Conservation (phyloP, 2,797 vertebrate genomes). For the Alauda arvensis region DNA sequence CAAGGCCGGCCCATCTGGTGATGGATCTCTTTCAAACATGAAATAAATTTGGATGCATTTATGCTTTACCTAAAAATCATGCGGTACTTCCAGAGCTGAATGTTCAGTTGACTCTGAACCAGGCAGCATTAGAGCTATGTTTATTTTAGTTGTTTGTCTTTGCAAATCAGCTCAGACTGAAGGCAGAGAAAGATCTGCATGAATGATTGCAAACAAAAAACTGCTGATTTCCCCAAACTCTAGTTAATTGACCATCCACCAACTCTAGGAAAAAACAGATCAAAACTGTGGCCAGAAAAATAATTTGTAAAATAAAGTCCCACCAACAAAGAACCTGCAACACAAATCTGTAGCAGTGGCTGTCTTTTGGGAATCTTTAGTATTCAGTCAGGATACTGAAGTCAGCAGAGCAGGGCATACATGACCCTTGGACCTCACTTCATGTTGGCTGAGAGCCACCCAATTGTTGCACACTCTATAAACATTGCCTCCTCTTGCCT, state of each 20-base stretch:
- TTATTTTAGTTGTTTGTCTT: constrained; percentile 53
- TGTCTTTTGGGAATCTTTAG: background rate
- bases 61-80: background rate
- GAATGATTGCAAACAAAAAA: constrained; percentile 51
- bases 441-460: background rate
- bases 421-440: background rate
- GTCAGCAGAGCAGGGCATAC: background rate
- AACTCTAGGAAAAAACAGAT: background rate
- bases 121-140: constrained; percentile 12
- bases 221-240: constrained; percentile 30
- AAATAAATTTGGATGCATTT: background rate
- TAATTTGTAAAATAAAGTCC: background rate
- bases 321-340: background rate
- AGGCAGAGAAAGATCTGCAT: constrained; percentile 38
- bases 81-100: background rate
- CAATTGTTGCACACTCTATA: background rate
- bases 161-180: constrained; percentile 37
- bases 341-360: background rate
- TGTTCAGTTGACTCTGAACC: background rate
- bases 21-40: constrained; percentile 19
- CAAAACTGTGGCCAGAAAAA: background rate
- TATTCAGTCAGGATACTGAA: background rate
- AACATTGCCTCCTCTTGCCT: background rate
- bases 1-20: constrained; percentile 17
- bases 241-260: constrained; percentile 36